Evolutionary conservation across 2,113 vertebrate species (phyloP).

Genomic region (Ornithorhynchus anatinus): DNA sequence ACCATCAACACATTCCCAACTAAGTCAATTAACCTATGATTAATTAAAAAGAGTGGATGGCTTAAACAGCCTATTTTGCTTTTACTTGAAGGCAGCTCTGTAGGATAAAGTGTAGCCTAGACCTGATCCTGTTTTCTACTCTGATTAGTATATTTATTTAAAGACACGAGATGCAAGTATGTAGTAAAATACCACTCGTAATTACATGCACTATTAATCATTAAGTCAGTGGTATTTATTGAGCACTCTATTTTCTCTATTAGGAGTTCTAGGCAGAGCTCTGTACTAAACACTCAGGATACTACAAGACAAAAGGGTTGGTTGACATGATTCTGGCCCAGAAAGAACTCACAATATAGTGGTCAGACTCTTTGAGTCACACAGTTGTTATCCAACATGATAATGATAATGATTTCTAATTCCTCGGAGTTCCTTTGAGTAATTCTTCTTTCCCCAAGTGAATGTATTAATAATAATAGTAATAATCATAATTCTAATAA

Average conservation of each 20-base stretch:
- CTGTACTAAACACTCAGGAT: too few species aligned
- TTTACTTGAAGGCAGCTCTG: slow-evolving; percentile 25
- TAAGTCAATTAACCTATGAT: slow-evolving; percentile 62
- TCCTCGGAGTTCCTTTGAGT: neutral
- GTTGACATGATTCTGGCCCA: too few species aligned
- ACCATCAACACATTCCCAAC: slow-evolving; percentile 40
- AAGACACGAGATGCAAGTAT: slow-evolving; percentile 9
- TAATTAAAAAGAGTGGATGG: slow-evolving; percentile 40
- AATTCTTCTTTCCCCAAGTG: neutral
- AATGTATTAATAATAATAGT: too few species aligned
- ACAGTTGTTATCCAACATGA: slow-evolving; percentile 22
- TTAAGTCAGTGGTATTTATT: too few species aligned
- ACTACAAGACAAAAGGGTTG: too few species aligned
- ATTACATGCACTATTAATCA: too few species aligned
- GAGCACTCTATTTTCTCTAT: too few species aligned
- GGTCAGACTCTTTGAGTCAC: slow-evolving; percentile 27
- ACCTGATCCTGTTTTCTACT: neutral
- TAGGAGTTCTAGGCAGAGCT: too few species aligned
- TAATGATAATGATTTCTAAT: slow-evolving; percentile 8
- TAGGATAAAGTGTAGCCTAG: slow-evolving; percentile 5
- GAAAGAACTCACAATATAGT: too few species aligned
- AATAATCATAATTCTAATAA: too few species aligned
- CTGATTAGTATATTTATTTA: slow-evolving; percentile 25
- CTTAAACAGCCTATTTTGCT: neutral
- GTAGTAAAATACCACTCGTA: slow-evolving; percentile 42